Evolutionary conservation across 2,888 invertebrate species (phyloP), one percentile per base, ranked within the genome.

Genomic region (Drosophila ustulata): DNA sequence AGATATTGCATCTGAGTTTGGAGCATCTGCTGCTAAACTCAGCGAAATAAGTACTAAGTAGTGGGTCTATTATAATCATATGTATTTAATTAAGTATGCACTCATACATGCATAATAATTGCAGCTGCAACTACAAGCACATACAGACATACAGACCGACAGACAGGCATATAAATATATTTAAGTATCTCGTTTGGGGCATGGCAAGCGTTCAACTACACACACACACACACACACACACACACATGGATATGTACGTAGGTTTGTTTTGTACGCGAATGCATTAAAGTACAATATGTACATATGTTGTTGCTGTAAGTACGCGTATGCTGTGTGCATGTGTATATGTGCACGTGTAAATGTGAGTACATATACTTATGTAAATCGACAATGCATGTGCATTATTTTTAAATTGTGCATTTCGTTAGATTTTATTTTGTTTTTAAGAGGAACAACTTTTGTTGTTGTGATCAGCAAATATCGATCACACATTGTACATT

Each of bases 391-490:
- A 66, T 79, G 80, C 87, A 86, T 81, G 81, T 83, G 83, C 82
- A 84, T 78, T 82, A 87, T 87, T 87, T 82, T 84, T 82, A 82
- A 82, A 78, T 84, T 83, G 70, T 74, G 68, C 67, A 77, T 72
- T 28, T 46, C 46, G 66, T 58, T 55, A 62, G 59, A 55, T 66
- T 45, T 71, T 72, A 34, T 71, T 64, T 59, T 65, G 59, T 65
- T 63, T 82, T 74, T 71, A 18, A 18, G 53, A 71, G 70, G 71
- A 69, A 68, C 73, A 75, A 75, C 79, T 77, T 79, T 86, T 84
- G 82, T 86, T 84, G 82, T 87, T 84, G 82, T 84, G 87, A 84
- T 86, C 84, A 78, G 87, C 71, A 73, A 84, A 84, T 84, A 86
- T 84, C 87, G 87, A 84, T 86, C 87, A 73, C 18, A 18, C 18